Base-by-base conservation (phyloP, 2,888 invertebrate genomes). In the Junonia oenone region DNA sequence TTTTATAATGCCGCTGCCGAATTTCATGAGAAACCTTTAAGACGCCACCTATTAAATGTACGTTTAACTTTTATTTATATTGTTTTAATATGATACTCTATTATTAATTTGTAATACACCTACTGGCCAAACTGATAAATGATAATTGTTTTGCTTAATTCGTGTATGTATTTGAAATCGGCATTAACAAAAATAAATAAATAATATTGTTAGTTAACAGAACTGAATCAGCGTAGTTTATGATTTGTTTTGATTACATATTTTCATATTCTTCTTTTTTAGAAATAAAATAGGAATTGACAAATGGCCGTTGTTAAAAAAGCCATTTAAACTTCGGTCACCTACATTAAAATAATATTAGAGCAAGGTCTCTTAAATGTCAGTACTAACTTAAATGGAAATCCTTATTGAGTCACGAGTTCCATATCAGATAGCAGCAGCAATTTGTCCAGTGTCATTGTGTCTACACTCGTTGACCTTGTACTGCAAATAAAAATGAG, bases 11-110 rank as follows among this genome's bases (percentile, higher is more conserved):
- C 68, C 77, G 78, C 85, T 76, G 79, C 80, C 83, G 83, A 84
- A 83, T 85, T 86, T 81, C 79, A 77, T 77, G 80, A 83, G 81
- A 84, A 80, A 74, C 78, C 79, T 78, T 76, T 79, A 76, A 75
- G 78, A 80, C 77, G 71, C 22, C 70, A 67, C 56, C 69, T 71
- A 64, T 43, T 22, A 22, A 26, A 43, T 13, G n/a, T 6, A 43
- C 22, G 6, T 43, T 22, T 19, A 26, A 26, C 26, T 8, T 43
- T 26, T 6, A 43, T 17, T 43, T 5, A 33, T 22, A 33, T 33
- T 8, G 11, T 29, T 4, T 33, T 1, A 4, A 33, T 33, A 33
- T 11, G 3, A 29, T 29, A 29, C 11, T 2, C 29, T 9, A 6
- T 29, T 29, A 29, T 29, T 6, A 29, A 29, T 29, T 29, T 29